Evolutionary conservation across 2,888 invertebrate species (phyloP), one percentile per base, ranked within the genome.

Genomic region (Heliconius sara): DNA sequence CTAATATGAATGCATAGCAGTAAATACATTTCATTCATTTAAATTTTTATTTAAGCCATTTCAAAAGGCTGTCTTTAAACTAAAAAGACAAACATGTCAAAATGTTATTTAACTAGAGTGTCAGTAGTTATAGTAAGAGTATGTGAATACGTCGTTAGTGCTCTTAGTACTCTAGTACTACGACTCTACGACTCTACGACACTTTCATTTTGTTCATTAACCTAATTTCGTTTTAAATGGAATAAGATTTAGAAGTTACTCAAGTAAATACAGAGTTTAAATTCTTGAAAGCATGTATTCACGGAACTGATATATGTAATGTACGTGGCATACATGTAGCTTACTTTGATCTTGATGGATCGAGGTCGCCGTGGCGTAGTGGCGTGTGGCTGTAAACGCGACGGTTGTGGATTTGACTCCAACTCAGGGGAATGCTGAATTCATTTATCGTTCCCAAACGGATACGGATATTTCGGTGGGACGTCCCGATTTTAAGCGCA

Each of bases 101-200:
- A 81, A 77, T 81, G 79, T 79, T 77, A 81, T 39, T 74, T 65
- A 74, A 43, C 27, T 65, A 19, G 43, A 75, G 74, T 63, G 27
- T 34, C 12, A 22, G 68, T n/a, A 68, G 57, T 73, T 52, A 22
- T 52, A 52, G 52, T 22, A 19, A 80, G 79, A 80, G 78, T 76
- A 78, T 72, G 74, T 76, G 81, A 82, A 83, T 84, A 82, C 83
- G 78, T 80, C 79, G 81, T 84, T 83, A 82, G 80, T 81, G 74
- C 80, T 19, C 52, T 27, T 74, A 82, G 81, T 52, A 52, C 52
- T 52, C 22, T 9, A 77, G 76, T 71, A 76, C 77, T 80, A 79
- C 76, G 84, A 85, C 34, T 74, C 76, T 80, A 79, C 76, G 84
- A 85, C 25, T 74, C 27, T 43, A 78, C 78, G 68, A 73, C 78